phyloP scores from a whole-genome alignment of 2,797 vertebrate species.

The Borostomias antarcticus region DNA sequence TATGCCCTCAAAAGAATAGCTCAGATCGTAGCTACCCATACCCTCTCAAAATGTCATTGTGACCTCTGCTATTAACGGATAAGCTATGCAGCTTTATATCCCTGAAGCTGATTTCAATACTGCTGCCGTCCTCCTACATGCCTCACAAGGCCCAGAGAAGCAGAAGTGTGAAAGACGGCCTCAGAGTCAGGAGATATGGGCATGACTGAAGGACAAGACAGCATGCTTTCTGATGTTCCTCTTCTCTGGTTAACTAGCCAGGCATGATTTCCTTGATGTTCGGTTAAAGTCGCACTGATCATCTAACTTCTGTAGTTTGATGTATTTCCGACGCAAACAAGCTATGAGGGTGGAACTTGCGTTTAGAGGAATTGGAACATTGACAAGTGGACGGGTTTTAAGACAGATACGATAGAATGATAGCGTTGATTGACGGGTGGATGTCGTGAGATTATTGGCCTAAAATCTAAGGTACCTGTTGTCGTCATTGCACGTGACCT shows the following conservation, averaged over 20 bases:
- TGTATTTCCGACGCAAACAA: no score
- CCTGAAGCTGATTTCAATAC: not conserved
- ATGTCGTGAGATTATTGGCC: no score
- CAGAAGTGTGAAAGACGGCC: not conserved
- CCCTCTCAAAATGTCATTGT: not conserved
- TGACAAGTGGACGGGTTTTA: no score
- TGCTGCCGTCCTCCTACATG: not conserved
- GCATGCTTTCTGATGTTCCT: not conserved
- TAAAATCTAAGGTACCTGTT: no score
- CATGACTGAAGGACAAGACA: not conserved
- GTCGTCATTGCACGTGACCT: no score
- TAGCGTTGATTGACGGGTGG: no score
- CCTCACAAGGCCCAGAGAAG: not conserved
- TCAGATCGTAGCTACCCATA: not conserved
- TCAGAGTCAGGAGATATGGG: not conserved
- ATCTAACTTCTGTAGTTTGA: no score
- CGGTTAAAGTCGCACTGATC: not conserved
- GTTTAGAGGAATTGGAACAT: no score
- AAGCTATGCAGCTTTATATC: not conserved
- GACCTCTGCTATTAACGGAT: not conserved
- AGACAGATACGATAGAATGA: no score
- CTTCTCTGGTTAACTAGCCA: not conserved
- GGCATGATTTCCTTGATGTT: not conserved
- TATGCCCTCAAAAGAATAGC: no score
- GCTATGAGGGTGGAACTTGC: no score